Base-by-base conservation (phyloP, 2,888 invertebrate species). In the Ormyrus nitidulus region DNA sequence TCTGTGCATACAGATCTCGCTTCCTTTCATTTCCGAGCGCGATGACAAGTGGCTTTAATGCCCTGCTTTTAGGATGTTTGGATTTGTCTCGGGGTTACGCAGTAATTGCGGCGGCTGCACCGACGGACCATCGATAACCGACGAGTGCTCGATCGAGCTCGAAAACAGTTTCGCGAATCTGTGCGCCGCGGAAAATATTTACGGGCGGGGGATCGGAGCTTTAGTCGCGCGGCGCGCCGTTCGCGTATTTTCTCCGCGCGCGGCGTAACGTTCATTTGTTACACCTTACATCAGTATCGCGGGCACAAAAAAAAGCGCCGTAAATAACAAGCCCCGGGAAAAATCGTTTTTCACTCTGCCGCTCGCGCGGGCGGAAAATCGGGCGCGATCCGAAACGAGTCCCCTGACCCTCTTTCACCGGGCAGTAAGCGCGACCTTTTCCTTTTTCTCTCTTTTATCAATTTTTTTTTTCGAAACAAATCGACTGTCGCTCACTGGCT, bases 11-110 rank as follows among this genome's bases (percentile, higher is more conserved):
- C 19, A 2, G 19, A 19, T 56, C 54, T 58, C 11, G 48, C 10
- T 34, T 46, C 49, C 59, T 53, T 56, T 62, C 69, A 5, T n/a
- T n/a, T 62, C 54, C 19, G 44, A 10, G 65, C 49, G 44, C 4
- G 68, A 68, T 68, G 68, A 68, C 75, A 68, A 68, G 66, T 68
- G 66, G 51, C 19, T 75, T 66, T 76, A 69, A 72, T 13, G 65
- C 49, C 34, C 56, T 2, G 19, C 19, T 19, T 19, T 19, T 19
- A 19, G 19, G 19, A 19, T 19, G 19, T 19, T 19, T 19, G 19
- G 19, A 19, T 19, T 19, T 19, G 19, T 19, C 2, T 19, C 19
- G 19, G 19, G 2, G 19, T 19, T 19, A 19, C 19, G 19, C 19
- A 2, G 19, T 19, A 19, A 19, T 19, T 19, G 19, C 19, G 19